These are phyloP conservation scores for Leptatherina wallacei DNA, from an alignment of 2,797 vertebrate genomes.

Conservation along the genomic window DNA sequence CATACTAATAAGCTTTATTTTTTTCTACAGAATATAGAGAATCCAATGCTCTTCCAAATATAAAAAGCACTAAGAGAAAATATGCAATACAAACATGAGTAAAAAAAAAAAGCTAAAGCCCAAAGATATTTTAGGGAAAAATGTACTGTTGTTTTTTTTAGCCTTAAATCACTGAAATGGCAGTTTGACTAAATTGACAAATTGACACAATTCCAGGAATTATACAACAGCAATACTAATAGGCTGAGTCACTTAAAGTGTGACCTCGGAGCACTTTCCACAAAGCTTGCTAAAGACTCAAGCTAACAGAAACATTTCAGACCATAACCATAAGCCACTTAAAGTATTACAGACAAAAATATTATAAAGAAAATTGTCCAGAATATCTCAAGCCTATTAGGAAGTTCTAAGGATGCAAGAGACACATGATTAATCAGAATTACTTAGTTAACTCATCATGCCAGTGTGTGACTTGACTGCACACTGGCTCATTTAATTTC, in stretches of 20 bases:
- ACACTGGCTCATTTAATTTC: slow-evolving; percentile 32
- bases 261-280: not conserved
- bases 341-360: not conserved
- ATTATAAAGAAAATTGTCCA: slow-evolving; percentile 3
- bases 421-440: slow-evolving; percentile 5
- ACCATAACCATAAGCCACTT: not conserved
- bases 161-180: too few species aligned
- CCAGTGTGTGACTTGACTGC: slow-evolving; percentile 35
- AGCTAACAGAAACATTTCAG: not conserved
- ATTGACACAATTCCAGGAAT: too few species aligned
- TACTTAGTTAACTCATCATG: slow-evolving; percentile 11
- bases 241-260: not conserved
- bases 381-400: slow-evolving; percentile 1
- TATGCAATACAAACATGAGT: too few species aligned
- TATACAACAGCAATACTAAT: not conserved
- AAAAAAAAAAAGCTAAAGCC: too few species aligned
- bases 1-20: too few species aligned
- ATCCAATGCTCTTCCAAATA: too few species aligned
- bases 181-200: too few species aligned
- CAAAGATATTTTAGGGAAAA: too few species aligned
- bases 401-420: not conserved
- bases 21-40: not conserved
- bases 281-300: not conserved
- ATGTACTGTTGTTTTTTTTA: too few species aligned
- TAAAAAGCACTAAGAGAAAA: too few species aligned